Evolutionary conservation across 2,888 invertebrate species (phyloP).

Genomic region (Globia sparganii): DNA sequence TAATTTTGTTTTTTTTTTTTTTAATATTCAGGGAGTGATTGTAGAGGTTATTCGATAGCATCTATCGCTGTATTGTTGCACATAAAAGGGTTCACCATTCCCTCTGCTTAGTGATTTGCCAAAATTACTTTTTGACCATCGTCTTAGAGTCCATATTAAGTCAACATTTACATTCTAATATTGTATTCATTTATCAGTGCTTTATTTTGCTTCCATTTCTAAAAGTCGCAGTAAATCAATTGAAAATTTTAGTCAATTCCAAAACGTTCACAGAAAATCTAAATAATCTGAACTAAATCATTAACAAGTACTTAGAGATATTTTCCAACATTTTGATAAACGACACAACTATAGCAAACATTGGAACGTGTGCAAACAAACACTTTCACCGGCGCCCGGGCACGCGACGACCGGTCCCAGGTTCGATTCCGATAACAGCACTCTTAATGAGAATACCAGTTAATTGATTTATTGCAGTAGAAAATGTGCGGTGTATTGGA

Average conservation of each 20-base stretch:
- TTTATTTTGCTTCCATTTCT: background rate
- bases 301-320: conserved; percentile 35
- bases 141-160: background rate
- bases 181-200: background rate
- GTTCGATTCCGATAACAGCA: conserved; percentile 88
- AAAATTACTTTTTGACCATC: background rate
- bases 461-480: conserved; percentile 84
- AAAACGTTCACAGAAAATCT: background rate
- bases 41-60: background rate
- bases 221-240: background rate
- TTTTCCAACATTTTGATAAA: conserved; percentile 65
- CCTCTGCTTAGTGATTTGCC: background rate
- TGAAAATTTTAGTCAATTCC: background rate
- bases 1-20: no score
- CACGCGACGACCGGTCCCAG: conserved; percentile 83
- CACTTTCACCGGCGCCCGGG: conserved; percentile 86
- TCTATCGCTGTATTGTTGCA: no score
- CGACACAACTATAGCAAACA: conserved; percentile 56
- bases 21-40: background rate
- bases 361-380: conserved; percentile 76
- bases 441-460: conserved; percentile 86
- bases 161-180: background rate
- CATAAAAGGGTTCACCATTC: background rate
- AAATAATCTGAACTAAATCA: conserved; percentile 16
- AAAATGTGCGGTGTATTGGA: conserved; percentile 63